A percentile compares a stretch with the other conserved stretches of the same genome.
These are phyloP conservation scores for Atta texana DNA, from an alignment of 1,140 invertebrate genomes.

Conservation along the genomic window DNA sequence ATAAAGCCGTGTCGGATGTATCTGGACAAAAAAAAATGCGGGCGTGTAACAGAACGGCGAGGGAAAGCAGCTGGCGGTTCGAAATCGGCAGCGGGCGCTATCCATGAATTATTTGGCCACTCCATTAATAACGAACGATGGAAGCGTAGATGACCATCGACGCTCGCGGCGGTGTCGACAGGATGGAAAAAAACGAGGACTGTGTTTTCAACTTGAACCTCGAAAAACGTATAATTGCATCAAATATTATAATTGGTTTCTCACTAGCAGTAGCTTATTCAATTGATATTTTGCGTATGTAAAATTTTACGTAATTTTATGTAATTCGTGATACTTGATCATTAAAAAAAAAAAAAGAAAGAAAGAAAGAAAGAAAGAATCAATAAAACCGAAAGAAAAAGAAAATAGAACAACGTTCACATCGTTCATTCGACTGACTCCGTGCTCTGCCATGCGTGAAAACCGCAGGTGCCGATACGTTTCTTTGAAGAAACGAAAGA, in stretches of 20 bases:
- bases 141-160: slow-evolving; percentile 49
- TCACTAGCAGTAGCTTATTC: neutral
- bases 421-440: neutral
- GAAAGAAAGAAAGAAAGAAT: too few relatives aligned
- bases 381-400: too few relatives aligned
- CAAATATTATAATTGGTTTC: slow-evolving; percentile 23
- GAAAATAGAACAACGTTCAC: neutral
- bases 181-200: slow-evolving; percentile 8
- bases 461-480: slow-evolving; percentile 60
- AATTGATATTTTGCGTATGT: neutral
- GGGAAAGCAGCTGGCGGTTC: slow-evolving; percentile 78
- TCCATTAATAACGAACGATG: slow-evolving; percentile 65
- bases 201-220: slow-evolving; percentile 15
- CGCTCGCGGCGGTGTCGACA: slow-evolving; percentile 40
- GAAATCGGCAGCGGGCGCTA: slow-evolving; percentile 54
- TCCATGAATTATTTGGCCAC: slow-evolving; percentile 58
- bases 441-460: slow-evolving; percentile 26
- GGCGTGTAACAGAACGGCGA: slow-evolving; percentile 61
- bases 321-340: neutral
- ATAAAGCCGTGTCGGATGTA: slow-evolving; percentile 60
- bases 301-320: neutral
- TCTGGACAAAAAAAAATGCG: slow-evolving; percentile 57
- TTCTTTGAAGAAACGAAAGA: slow-evolving; percentile 47
- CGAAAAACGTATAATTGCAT: slow-evolving; percentile 19
- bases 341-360: neutral